Evolutionary conservation across 2,888 invertebrate genomes (phyloP).

Genomic region (Drosophila histrio): DNA sequence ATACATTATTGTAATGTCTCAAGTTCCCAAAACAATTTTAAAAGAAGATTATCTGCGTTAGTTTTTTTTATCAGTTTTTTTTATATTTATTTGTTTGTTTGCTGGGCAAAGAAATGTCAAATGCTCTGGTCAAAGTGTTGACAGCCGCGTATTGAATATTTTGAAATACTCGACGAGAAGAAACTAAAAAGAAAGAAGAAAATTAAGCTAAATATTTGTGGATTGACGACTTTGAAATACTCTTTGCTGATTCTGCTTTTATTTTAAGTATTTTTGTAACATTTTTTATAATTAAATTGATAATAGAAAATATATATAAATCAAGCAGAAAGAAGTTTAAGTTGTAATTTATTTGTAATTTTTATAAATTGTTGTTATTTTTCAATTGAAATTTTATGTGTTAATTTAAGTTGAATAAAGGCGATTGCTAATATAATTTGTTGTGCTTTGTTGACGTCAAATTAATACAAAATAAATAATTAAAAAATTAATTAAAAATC

Average conservation of each 20-base stretch:
- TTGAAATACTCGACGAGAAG: conserved; percentile 9
- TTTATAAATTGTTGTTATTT: no score
- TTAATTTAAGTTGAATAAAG: no score
- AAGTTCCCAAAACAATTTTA: conserved; percentile 22
- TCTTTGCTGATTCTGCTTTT: no score
- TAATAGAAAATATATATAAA: not conserved
- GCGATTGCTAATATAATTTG: no score
- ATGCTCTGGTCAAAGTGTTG: conserved; percentile 59
- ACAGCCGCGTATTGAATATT: conserved; percentile 47
- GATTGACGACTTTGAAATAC: not conserved
- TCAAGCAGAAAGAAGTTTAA: no score
- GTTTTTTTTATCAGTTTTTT: conserved; percentile 50
- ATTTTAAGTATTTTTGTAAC: no score
- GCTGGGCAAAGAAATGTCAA: conserved; percentile 56
- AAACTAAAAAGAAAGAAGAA: not conserved
- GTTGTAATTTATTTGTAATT: no score
- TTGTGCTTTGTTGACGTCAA: no score
- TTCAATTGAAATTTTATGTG: no score
- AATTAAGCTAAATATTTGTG: not conserved
- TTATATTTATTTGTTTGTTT: conserved; percentile 55
- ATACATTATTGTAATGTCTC: conserved; percentile 39
- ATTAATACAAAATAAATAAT: no score
- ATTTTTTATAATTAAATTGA: no score
- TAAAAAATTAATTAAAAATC: no score
- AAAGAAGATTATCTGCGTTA: conserved; percentile 7